These are phyloP conservation scores for Dallia pectoralis DNA, from an alignment of 2,797 vertebrate genomes.

Conservation along the genomic window DNA sequence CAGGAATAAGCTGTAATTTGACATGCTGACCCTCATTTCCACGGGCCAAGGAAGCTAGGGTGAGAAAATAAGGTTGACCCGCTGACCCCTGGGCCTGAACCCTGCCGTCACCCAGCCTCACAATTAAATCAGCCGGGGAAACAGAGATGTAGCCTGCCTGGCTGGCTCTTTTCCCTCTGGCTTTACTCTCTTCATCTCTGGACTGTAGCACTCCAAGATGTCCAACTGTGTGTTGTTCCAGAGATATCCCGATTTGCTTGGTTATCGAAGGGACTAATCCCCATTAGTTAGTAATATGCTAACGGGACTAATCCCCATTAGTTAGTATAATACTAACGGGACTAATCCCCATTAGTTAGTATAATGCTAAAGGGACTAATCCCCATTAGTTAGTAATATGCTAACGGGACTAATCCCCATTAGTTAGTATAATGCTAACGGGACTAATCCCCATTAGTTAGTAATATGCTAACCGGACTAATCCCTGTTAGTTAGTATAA, in stretches of 20 bases:
- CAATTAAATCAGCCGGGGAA: constrained; percentile 80
- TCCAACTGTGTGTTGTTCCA: constrained; percentile 37
- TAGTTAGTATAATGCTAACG: constrained; percentile 75
- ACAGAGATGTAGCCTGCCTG: constrained; percentile 28
- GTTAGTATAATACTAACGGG: constrained; percentile 73
- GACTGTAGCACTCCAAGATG: constrained; percentile 45
- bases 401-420: too few species aligned
- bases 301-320: too few species aligned
- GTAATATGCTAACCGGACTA: constrained; percentile 67
- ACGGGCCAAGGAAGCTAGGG: constrained; percentile 69
- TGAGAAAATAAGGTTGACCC: constrained; percentile 83
- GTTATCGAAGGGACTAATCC: constrained; percentile 59
- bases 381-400: too few species aligned
- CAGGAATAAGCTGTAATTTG: constrained; percentile 82
- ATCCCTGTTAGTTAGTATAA: too few species aligned
- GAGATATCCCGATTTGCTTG: constrained; percentile 27
- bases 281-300: too few species aligned
- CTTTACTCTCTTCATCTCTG: constrained; percentile 40
- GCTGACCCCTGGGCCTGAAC: constrained; percentile 73
- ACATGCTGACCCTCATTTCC: constrained; percentile 79
- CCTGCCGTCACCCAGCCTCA: constrained; percentile 74
- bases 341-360: too few species aligned
- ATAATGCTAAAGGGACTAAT: constrained; percentile 66
- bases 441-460: too few species aligned
- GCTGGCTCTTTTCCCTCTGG: constrained; percentile 17